A percentile compares a stretch with the other conserved stretches of the same genome.
phyloP scores from a whole-genome alignment of 1,140 invertebrate species.

The Lasaia peninsularis region DNA sequence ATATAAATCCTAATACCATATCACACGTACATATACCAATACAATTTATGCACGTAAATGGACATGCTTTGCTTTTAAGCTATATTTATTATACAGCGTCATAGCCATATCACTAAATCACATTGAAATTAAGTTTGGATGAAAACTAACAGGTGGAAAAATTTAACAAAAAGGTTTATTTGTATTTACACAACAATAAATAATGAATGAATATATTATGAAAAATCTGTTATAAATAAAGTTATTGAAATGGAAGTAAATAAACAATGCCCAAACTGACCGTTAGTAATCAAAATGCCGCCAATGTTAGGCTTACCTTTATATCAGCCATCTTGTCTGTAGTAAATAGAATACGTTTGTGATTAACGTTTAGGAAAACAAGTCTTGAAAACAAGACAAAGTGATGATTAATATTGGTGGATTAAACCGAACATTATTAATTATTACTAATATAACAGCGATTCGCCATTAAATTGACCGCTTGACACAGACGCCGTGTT shows the following conservation, averaged over 20 bases:
- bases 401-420: slow-evolving; percentile 33
- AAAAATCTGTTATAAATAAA: background rate
- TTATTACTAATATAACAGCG: slow-evolving; percentile 40
- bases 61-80: too few relatives aligned
- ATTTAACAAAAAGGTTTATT: background rate
- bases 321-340: slow-evolving; percentile 72
- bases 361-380: slow-evolving; percentile 53
- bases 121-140: background rate
- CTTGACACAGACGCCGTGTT: slow-evolving; percentile 53
- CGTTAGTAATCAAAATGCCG: slow-evolving; percentile 72
- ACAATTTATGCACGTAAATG: too few relatives aligned
- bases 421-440: slow-evolving; percentile 51
- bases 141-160: background rate
- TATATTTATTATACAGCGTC: too few relatives aligned
- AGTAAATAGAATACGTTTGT: slow-evolving; percentile 46
- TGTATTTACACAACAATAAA: too few relatives aligned
- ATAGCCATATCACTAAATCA: too few relatives aligned
- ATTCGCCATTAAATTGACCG: slow-evolving; percentile 48
- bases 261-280: slow-evolving; percentile 48
- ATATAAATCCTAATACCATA: too few relatives aligned
- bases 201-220: background rate
- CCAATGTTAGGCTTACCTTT: slow-evolving; percentile 64
- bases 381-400: slow-evolving; percentile 48
- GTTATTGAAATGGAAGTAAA: slow-evolving; percentile 18
- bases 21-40: too few relatives aligned